These are phyloP conservation scores for Orthonychiurus folsomi DNA, from an alignment of 2,888 invertebrate species.

Conservation along the genomic window DNA sequence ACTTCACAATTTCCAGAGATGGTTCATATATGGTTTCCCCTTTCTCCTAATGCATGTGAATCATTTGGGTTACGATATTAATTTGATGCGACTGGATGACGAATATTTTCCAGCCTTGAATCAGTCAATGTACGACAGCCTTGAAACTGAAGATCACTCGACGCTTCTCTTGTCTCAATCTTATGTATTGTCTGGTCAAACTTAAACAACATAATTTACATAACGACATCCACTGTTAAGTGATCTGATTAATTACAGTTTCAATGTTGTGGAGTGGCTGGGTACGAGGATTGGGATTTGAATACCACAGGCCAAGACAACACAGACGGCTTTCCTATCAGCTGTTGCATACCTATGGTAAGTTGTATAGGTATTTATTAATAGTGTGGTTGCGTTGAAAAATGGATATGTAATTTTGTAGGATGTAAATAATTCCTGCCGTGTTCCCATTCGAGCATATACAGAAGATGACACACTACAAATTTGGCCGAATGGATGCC, in stretches of 20 bases:
- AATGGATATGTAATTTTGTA: too few species aligned
- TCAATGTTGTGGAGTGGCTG: background rate
- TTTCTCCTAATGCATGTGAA: background rate
- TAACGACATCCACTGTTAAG: background rate
- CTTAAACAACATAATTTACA: background rate
- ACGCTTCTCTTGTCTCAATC: background rate
- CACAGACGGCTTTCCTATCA: background rate
- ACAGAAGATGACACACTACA: background rate
- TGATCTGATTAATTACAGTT: background rate
- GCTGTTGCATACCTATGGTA: background rate
- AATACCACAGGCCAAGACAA: background rate
- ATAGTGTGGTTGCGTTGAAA: background rate
- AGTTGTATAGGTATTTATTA: background rate
- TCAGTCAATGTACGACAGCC: background rate
- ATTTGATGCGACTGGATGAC: background rate
- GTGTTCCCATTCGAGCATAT: background rate
- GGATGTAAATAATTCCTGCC: background rate
- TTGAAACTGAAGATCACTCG: background rate
- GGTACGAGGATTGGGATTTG: background rate
- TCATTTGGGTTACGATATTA: background rate
- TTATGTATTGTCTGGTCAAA: background rate
- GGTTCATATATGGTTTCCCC: background rate
- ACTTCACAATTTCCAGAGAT: background rate
- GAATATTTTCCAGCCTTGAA: background rate
- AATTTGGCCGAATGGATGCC: background rate